These are phyloP conservation scores for Solea senegalensis DNA, from an alignment of 2,113 vertebrate genomes.

Conservation along the genomic window DNA sequence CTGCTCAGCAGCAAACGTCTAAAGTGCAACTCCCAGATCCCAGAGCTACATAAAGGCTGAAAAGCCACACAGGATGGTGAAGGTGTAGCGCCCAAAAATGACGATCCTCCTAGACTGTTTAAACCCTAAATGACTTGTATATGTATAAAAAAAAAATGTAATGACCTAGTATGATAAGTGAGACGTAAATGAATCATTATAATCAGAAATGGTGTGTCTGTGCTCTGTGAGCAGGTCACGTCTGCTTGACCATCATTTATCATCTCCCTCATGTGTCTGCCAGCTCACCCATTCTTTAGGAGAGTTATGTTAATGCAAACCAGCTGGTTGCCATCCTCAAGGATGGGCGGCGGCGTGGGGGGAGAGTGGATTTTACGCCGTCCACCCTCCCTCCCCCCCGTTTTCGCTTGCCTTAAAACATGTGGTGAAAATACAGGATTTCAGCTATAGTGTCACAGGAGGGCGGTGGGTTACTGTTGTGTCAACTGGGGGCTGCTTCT, in stretches of 20 bases:
- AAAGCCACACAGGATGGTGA: conserved; percentile 38
- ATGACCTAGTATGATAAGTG: background rate
- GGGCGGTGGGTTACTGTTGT: conserved; percentile 60
- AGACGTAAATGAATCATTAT: conserved; percentile 54
- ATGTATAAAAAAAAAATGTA: conserved; percentile 25
- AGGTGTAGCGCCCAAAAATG: conserved; percentile 54
- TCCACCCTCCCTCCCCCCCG: background rate
- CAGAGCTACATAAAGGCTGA: conserved; percentile 1
- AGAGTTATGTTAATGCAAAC: conserved; percentile 81
- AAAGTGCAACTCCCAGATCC: conserved; percentile 10
- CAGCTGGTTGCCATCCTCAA: conserved; percentile 77
- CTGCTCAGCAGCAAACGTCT: conserved; percentile 32
- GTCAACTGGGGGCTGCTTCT: conserved; percentile 57
- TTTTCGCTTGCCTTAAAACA: conserved; percentile 37
- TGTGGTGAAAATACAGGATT: conserved; percentile 52
- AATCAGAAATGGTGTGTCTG: conserved; percentile 64
- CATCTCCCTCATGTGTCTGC: conserved; percentile 74
- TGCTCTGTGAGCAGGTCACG: conserved; percentile 33
- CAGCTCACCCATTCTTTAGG: conserved; percentile 62
- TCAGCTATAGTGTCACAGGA: conserved; percentile 43
- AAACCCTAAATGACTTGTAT: conserved; percentile 31
- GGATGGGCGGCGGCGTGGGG: background rate
- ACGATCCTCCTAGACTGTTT: conserved; percentile 43
- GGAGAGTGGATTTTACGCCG: background rate
- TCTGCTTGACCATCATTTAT: conserved; percentile 68